phyloP scores from a whole-genome alignment of 2,888 invertebrate genomes.

The Myathropa florea region DNA sequence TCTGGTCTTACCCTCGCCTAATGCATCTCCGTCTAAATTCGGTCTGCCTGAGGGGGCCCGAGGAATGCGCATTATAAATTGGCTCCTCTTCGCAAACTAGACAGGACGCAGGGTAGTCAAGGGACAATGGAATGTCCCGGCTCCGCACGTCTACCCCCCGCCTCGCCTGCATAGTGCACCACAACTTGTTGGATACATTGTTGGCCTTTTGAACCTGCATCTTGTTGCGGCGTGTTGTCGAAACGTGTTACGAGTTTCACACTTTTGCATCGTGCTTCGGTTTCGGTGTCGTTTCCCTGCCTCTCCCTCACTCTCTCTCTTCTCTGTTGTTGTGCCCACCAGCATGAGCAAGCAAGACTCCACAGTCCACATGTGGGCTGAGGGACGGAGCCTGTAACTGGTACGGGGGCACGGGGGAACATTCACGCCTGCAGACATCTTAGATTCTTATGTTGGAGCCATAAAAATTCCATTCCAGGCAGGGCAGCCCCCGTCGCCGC shows the following conservation, averaged over 20 bases:
- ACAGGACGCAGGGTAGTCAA: slow-evolving; percentile 41
- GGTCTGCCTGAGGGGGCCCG: slow-evolving; percentile 26
- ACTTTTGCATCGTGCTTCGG: slow-evolving; percentile 49
- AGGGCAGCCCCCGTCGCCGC: not conserved
- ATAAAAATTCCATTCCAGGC: slow-evolving; percentile 55
- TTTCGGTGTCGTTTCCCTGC: slow-evolving; percentile 4
- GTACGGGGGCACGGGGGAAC: not conserved
- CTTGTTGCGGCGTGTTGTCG: slow-evolving; percentile 57
- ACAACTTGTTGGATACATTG: slow-evolving; percentile 44
- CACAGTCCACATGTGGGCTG: slow-evolving; percentile 41
- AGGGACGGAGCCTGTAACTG: slow-evolving; percentile 37
- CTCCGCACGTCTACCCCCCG: not conserved
- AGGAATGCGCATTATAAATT: slow-evolving; percentile 57
- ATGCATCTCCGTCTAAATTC: slow-evolving; percentile 59
- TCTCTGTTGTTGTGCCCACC: too few relatives aligned
- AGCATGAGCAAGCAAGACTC: not conserved
- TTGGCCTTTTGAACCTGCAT: slow-evolving; percentile 68
- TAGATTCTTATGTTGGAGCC: slow-evolving; percentile 60
- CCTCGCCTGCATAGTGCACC: slow-evolving; percentile 31
- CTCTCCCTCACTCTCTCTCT: too few relatives aligned
- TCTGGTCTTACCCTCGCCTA: slow-evolving; percentile 67
- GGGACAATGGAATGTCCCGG: slow-evolving; percentile 57
- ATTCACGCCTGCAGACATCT: slow-evolving; percentile 54
- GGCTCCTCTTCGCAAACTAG: slow-evolving; percentile 49
- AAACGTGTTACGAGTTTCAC: slow-evolving; percentile 70